Evolutionary conservation across 2,113 vertebrate species (phyloP).

Genomic region (Ginglymostoma cirratum): DNA sequence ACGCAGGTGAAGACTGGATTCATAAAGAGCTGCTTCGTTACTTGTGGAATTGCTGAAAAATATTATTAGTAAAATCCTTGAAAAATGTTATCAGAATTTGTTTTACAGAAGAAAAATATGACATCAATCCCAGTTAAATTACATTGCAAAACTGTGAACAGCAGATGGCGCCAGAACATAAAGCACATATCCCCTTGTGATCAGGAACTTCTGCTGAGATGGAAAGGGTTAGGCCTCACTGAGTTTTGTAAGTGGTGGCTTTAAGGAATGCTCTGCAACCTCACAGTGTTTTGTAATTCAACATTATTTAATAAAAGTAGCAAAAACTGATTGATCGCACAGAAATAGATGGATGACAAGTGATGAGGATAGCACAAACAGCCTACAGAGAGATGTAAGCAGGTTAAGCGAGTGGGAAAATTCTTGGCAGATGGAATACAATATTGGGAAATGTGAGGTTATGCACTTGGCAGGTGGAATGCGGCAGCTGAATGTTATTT

Average conservation of each 20-base stretch:
- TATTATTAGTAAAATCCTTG: not conserved
- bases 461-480: too few relatives aligned
- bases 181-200: not conserved
- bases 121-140: not conserved
- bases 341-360: too few relatives aligned
- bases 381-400: too few relatives aligned
- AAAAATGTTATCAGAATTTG: not conserved
- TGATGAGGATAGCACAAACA: too few relatives aligned
- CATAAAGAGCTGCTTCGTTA: constrained; percentile 60
- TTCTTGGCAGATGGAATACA: too few relatives aligned
- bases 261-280: not conserved
- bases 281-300: not conserved
- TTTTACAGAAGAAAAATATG: not conserved
- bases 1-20: constrained; percentile 66
- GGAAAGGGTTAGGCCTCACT: not conserved
- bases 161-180: constrained; percentile 8
- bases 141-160: not conserved
- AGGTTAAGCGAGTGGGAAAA: too few relatives aligned
- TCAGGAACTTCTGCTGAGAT: not conserved
- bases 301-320: not conserved
- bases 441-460: too few relatives aligned
- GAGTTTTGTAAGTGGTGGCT: not conserved
- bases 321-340: not conserved
- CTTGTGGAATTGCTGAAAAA: constrained; percentile 55
- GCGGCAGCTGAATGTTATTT: too few relatives aligned